Evolutionary conservation across 1,140 invertebrate genomes (phyloP), one percentile per base, ranked within the genome.

Genomic region (Tribolium madens): DNA sequence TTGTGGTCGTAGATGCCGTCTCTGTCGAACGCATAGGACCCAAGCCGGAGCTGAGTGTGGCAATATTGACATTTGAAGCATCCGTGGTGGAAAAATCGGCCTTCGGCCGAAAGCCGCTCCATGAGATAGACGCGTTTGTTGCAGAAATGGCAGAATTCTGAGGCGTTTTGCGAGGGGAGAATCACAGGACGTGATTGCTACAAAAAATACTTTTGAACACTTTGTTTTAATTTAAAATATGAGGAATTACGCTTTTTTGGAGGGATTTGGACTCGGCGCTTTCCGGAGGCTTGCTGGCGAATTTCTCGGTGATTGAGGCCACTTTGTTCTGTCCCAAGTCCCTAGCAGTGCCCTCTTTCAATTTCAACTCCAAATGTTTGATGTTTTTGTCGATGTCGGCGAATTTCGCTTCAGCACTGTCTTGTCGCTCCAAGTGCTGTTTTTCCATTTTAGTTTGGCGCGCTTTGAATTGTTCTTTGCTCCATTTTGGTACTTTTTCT

Each of bases 401-500:
- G 85, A 89, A 92, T 87, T 91, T 92, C 80, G 87, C 83, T 77
- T 91, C 90, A 46, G 88, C 87, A 69, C 86, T 86, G 73, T 91
- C 89, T 81, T 87, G 87, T 57, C 87, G 86, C 80, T 91, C 89
- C 1, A 88, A 86, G 74, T 89, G 89, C 70, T 90, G 89, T 78
- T 91, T 91, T 75, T 91, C 89, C 88, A 93, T 91, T 86, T 93
- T 93, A 71, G 89, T 91, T 86, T 96, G 93, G 48, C 95, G 91
- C 50, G 92, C 93, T 84, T 93, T 88, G 86, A 95, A 94, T 91
- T 94, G 93, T 84, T 96, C 93, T 80, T 92, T 89, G 86, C 93
- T 96, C 95, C 95, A 97, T 84, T 95, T 96, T 36, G 95, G 95
- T 17, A 97, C 95, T 84, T 92, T 92, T 82, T 96, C 94, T 15